phyloP scores from a whole-genome alignment of 2,113 vertebrate species.

The Rhegmatorhina hoffmannsi region DNA sequence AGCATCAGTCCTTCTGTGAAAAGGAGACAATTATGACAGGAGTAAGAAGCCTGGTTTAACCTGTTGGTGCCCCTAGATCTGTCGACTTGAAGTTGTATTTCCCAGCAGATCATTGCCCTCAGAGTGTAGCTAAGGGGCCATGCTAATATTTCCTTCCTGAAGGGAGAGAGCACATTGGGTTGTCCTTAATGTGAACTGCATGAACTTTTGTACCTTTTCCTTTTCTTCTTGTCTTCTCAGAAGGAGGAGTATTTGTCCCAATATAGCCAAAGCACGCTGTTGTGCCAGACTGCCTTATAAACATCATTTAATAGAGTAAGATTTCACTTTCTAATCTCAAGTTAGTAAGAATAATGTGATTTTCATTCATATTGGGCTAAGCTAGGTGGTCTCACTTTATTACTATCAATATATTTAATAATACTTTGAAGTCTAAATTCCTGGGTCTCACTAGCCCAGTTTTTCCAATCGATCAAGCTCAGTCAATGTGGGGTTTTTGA shows the following conservation, averaged over 20 bases:
- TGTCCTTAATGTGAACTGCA: slow-evolving; percentile 52
- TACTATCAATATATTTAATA: not conserved
- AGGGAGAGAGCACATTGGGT: not conserved
- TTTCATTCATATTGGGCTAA: not conserved
- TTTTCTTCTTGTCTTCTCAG: slow-evolving; percentile 40
- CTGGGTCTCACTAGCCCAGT: not conserved
- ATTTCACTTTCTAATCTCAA: not conserved
- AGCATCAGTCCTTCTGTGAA: not conserved
- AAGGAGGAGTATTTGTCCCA: slow-evolving; percentile 24
- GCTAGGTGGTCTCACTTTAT: not conserved
- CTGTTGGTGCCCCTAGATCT: not conserved
- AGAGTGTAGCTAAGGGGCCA: not conserved
- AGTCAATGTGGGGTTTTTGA: not conserved
- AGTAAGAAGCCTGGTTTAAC: not conserved
- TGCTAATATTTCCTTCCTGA: slow-evolving; percentile 46
- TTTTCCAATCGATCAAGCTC: not conserved
- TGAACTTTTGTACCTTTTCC: slow-evolving; percentile 59
- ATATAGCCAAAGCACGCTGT: slow-evolving; percentile 4
- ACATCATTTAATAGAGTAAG: slow-evolving; percentile 8
- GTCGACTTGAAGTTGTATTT: not conserved
- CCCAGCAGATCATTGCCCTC: not conserved
- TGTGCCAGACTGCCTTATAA: not conserved
- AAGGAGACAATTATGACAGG: not conserved
- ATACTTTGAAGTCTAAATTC: not conserved
- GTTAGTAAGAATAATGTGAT: not conserved